Evolutionary conservation across 2,888 invertebrate species (phyloP), one percentile per base, ranked within the genome.

Genomic region (Cosmorhoe ocellata): DNA sequence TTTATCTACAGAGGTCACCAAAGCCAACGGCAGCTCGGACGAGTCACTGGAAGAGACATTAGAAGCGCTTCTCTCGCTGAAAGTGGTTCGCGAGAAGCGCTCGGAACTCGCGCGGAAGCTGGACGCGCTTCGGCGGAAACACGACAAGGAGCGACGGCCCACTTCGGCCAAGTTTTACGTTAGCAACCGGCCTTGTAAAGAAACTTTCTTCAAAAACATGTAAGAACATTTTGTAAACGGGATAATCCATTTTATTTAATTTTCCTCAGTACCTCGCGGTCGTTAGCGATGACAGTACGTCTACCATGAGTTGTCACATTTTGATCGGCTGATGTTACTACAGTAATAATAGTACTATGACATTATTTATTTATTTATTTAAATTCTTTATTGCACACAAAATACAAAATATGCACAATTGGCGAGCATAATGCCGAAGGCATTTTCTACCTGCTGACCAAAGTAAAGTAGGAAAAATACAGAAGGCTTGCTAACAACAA

Each of bases 91-190:
- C 46, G 97, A 98, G 68, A 96, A 97, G 72, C 92, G 94, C 33
- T 72, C 92, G 0, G 98, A 98, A 77, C 84, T 98, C 61, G 96
- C 97, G 46, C 96, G 97, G 74, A 98, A 98, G 74, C 79, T 98
- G 47, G 97, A 98, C 66, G 91, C 93, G 22, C 75, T 98, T 50
- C 91, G 94, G 44, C 94, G 96, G 72, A 97, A 96, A 66, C 94
- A 95, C 69, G 96, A 96, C 63, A 96, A 96, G 81, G 95, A 95
- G 66, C 92, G 94, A 49, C 84, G 92, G 3, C 92, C 93, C 0
- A 92, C 91, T 0, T 81, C 93, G 0, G 94, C 95, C 9, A 96
- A 95, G 76, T 94, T 96, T 74, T 93, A 93, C 68, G 94, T 95
- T 54, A 60, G 66, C 58, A 71, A 76, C 47, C 69, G 69, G 39